Evolutionary conservation across 2,797 vertebrate species (phyloP), one percentile per base, ranked within the genome.

Genomic region (Psittacula echo): DNA sequence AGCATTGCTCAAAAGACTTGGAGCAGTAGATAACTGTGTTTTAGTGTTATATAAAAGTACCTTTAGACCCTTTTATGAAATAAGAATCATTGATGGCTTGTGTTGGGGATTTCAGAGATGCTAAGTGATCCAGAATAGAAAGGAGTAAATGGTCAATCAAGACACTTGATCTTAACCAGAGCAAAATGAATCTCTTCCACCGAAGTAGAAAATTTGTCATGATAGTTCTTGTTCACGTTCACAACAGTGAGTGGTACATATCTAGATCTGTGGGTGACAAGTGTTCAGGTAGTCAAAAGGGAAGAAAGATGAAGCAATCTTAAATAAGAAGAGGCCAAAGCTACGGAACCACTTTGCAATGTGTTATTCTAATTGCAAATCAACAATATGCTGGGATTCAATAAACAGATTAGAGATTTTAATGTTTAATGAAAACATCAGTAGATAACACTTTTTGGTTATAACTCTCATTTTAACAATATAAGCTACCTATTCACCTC

Each of bases 221-320:
- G 78, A 75, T 12, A 64, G 12, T 18, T 85, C 44, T 56, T 65
- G 45, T 65, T 75, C 21, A 87, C 65, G 45, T 37, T 19, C 34
- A 32, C 4, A 12, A 1, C 71, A 74, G 13, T 10, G 8, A 89
- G 26, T 1, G 3, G 39, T 32, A 19, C 1, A 0, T 42, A 53
- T 6, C n/a, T 47, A 68, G 27, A 13, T 53, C 48, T 89, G 79
- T 42, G 68, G 61, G 72, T 65, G 48, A 60, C n/a, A 48, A 34
- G 11, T 2, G 8, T 74, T 64, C 77, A 53, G 16, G 9, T 44
- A 14, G 10, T 42, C 30, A 51, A 22, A 41, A 67, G 18, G 30
- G 44, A 70, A 34, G 61, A 54, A 64, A 26, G 45, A 27, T 44
- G n/a, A 19, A 48, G 7, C 11, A 44, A 7, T 85, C 39, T 50